phyloP scores from a whole-genome alignment of 2,888 invertebrate species.

The Dioctria rufipes region DNA sequence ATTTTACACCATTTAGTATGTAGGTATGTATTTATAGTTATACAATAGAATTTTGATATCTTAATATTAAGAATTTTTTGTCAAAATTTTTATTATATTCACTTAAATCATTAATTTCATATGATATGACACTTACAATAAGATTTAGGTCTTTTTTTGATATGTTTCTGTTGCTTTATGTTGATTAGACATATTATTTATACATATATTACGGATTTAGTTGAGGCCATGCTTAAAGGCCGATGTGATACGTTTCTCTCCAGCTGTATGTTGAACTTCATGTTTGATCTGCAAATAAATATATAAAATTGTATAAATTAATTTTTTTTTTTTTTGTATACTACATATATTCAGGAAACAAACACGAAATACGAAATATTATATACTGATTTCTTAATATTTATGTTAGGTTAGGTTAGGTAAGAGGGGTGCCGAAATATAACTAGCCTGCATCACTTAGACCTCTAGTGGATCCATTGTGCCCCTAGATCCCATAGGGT shows the following conservation, averaged over 20 bases:
- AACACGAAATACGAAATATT: too few relatives aligned
- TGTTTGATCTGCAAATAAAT: slow-evolving; percentile 66
- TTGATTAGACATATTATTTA: not conserved
- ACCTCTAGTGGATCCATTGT: too few relatives aligned
- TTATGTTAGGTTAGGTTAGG: too few relatives aligned
- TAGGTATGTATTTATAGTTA: slow-evolving; percentile 6
- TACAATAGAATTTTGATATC: slow-evolving; percentile 6
- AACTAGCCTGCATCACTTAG: too few relatives aligned
- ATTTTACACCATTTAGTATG: slow-evolving; percentile 1
- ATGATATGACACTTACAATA: slow-evolving; percentile 51
- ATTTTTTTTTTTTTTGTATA: too few relatives aligned
- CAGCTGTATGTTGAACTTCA: slow-evolving; percentile 84
- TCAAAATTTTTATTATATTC: not conserved
- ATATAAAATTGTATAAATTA: too few relatives aligned
- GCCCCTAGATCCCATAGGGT: too few relatives aligned
- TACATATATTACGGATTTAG: slow-evolving; percentile 52
- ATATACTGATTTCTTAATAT: too few relatives aligned
- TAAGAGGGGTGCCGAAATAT: too few relatives aligned
- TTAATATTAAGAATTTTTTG: slow-evolving; percentile 13
- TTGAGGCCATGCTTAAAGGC: slow-evolving; percentile 70
- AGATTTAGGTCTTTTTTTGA: slow-evolving; percentile 48
- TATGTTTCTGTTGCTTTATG: slow-evolving; percentile 43
- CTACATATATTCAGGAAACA: too few relatives aligned
- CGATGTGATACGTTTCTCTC: slow-evolving; percentile 84
- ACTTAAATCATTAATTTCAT: slow-evolving; percentile 41